Base-by-base conservation (phyloP, 35 echinoderm and acorn worm species). In the Anneissia japonica region DNA sequence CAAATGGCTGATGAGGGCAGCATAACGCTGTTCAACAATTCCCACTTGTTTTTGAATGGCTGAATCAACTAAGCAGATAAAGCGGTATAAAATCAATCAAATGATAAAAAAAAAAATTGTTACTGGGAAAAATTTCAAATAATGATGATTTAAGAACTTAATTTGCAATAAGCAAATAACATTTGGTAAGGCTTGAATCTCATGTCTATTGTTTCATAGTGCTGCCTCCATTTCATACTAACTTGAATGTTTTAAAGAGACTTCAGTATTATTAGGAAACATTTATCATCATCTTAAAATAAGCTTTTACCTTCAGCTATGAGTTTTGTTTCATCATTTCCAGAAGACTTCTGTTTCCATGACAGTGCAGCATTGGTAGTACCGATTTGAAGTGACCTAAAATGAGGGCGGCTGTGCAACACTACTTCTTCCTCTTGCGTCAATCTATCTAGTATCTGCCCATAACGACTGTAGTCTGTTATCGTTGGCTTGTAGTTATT, bases 401-500 rank as follows among this genome's bases (percentile, higher is more conserved):
- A 90, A 81, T 91, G 91, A 83, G 94, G 91, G 28, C 91, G 91
- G 36, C 77, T 97, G 46, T 91, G 87, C 32, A 97, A 90, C 36
- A 83, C 88, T 64, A 87, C 72, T 36, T 87, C 91, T 0, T 87
- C 90, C 45, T 93, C 91, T 45, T 87, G 90, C 39, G 90, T 93
- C 17, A 97, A 81, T 34, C 86, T 83, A 73, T 97, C 94, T 19
- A 88, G 93, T 74, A 93, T 92, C 10, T 91, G 88, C 10, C 94
- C 94, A 1, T 90, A 83, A 23, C 94, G 79, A 43, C 76, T 74
- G 75, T 97, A 93, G 26, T 97, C 94, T n/a, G 80, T 86, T 14
- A 94, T 88, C 77, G 83, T 93, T 10, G 96, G 96, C 46, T 94
- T 99, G 89, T 94, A 94, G 82, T 88, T 89, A 36, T 92, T 89